phyloP scores from a whole-genome alignment of 2,888 invertebrate genomes.

The Hybos culiciformis region DNA sequence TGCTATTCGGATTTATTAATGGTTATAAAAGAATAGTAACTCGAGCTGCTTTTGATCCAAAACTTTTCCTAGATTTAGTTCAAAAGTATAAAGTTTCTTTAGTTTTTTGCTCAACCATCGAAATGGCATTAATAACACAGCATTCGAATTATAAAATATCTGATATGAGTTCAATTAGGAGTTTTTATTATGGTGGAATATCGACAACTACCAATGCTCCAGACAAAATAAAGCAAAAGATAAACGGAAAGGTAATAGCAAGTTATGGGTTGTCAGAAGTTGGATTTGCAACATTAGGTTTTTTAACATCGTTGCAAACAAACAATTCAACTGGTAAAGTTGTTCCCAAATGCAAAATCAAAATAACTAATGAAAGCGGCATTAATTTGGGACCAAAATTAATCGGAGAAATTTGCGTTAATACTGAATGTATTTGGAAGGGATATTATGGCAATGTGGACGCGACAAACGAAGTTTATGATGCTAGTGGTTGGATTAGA shows the following conservation, averaged over 20 bases:
- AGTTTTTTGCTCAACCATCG: conserved; percentile 16
- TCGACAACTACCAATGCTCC: conserved; percentile 17
- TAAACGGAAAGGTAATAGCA: conserved; percentile 11
- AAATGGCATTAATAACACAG: conserved; percentile 14
- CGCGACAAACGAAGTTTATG: conserved; percentile 24
- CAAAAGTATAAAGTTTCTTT: conserved; percentile 15
- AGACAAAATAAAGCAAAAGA: conserved; percentile 12
- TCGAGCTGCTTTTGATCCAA: conserved; percentile 12
- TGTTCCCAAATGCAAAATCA: conserved; percentile 22
- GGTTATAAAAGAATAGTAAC: conserved; percentile 17
- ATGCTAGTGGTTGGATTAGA: conserved; percentile 29
- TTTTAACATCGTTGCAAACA: background rate
- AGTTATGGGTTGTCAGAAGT: conserved; percentile 20
- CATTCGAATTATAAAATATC: conserved; percentile 10
- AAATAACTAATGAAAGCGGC: conserved; percentile 26
- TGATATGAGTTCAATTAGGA: conserved; percentile 18
- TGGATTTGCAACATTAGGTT: background rate
- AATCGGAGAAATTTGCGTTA: conserved; percentile 27
- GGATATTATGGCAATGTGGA: conserved; percentile 30
- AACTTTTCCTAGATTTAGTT: conserved; percentile 15
- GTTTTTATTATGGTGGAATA: conserved; percentile 25
- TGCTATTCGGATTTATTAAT: conserved; percentile 13
- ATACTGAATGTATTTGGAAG: conserved; percentile 23
- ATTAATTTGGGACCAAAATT: conserved; percentile 23
- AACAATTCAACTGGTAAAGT: conserved; percentile 23